Evolutionary conservation across 2,113 vertebrate species (phyloP), one percentile per base, ranked within the genome.

Genomic region (Sciurus niger): DNA sequence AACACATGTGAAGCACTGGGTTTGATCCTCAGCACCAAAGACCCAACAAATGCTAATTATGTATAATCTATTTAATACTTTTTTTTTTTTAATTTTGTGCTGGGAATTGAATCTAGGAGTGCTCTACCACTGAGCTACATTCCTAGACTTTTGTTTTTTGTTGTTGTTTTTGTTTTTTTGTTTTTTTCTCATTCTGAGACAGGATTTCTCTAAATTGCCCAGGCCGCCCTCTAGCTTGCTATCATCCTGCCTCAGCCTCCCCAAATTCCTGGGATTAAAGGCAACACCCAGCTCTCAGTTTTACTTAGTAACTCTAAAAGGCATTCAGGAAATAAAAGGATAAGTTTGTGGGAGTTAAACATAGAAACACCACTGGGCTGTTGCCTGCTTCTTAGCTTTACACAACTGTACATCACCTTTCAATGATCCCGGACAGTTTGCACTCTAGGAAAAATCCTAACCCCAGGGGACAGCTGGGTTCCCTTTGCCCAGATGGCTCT

Each of bases 221-320:
- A 58, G 55, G 55, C 55, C 17, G 4, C 5, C 55, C 55, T 58
- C 55, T 20, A 58, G 55, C 55, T 58, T 58, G 55, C 18, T 22
- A 22, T 58, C 18, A 18, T 58, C 55, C 55, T 58, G 18, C 55
- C 55, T 58, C 55, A 58, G 55, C 55, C 17, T 58, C 55, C 55
- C 18, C 18, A 20, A 58, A 0, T 58, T 6, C 18, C 55, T 58
- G 55, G 55, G 55, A 58, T 58, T 20, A 58, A 58, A 58, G 55
- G 55, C 18, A 58, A 58, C 18, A 58, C 55, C 53, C 55, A 58
- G 55, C 55, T 58, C 55, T 18, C 18, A 58, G 55, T 58, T 58
- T 58, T 58, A 68, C 28, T 60, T 78, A 74, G 16, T 63, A 95
- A 82, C 86, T 85, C 82, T n/a, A 80, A 82, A 58, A 72, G 12